Conservation (phyloP, 1,140 invertebrate genomes). For the Sitodiplosis mosellana region DNA sequence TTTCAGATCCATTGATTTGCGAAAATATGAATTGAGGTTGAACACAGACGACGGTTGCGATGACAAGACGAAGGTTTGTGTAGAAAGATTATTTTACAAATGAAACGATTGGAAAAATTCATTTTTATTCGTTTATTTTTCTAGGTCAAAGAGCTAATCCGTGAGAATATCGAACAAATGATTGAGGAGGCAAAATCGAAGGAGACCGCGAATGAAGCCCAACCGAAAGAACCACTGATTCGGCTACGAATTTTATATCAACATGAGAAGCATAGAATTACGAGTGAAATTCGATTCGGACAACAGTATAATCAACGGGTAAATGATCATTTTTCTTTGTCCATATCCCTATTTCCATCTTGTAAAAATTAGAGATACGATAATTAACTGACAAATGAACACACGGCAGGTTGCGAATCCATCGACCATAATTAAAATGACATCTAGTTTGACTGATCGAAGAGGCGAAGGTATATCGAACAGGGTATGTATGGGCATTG, state of each 20-base stretch:
- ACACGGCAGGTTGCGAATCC: conserved; percentile 46
- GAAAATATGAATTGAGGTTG: conserved; percentile 25
- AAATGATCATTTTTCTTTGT: no score
- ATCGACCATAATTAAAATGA: conserved; percentile 39
- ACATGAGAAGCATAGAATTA: conserved; percentile 41
- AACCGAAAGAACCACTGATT: conserved; percentile 61
- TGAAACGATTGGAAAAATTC: conserved; percentile 12
- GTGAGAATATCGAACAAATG: conserved; percentile 33
- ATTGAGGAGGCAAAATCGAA: conserved; percentile 27
- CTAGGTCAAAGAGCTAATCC: conserved; percentile 25
- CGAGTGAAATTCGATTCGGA: conserved; percentile 57
- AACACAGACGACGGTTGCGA: no score
- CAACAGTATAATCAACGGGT: conserved; percentile 33
- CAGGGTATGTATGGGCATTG: no score
- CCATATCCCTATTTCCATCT: no score
- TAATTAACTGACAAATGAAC: conserved; percentile 26
- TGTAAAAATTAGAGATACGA: no score
- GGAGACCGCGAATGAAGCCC: conserved; percentile 43
- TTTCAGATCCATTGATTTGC: conserved; percentile 41
- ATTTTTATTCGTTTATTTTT: conserved; percentile 8
- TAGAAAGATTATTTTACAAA: no score
- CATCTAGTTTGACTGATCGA: no score
- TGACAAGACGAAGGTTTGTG: conserved; percentile 27
- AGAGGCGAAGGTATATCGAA: no score
- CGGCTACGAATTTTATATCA: conserved; percentile 60